Percentiles rank a stretch among this genome's conserved stretches.
These are phyloP conservation scores for Leptodactylus fuscus DNA, from an alignment of 2,113 vertebrate species.

Conservation along the genomic window DNA sequence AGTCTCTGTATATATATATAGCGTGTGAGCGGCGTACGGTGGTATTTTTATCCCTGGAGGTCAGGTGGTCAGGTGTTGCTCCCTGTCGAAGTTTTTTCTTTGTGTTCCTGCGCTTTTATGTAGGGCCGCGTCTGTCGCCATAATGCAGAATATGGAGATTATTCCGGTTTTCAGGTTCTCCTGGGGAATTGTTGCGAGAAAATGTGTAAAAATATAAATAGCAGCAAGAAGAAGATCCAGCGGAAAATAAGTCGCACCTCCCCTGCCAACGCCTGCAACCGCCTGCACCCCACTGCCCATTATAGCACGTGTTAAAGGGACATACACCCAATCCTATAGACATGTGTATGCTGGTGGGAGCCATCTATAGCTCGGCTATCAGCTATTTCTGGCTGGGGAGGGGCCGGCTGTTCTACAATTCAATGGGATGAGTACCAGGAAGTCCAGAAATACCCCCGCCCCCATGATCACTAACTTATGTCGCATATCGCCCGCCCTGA, in stretches of 20 bases:
- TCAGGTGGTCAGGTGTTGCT: neutral
- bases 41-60: neutral
- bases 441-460: neutral
- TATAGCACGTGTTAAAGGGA: neutral
- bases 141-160: neutral
- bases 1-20: neutral
- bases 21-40: neutral
- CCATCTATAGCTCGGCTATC: neutral
- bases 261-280: too few relatives aligned
- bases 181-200: neutral
- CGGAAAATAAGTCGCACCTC: neutral
- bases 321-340: neutral
- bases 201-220: constrained; percentile 38
- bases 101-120: neutral
- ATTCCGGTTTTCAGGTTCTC: neutral
- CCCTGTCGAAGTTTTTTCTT: neutral
- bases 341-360: too few relatives aligned
- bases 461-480: neutral
- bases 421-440: neutral
- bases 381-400: neutral
- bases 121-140: neutral
- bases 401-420: neutral
- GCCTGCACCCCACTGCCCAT: neutral
- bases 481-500: neutral
- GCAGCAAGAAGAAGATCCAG: neutral